Base-by-base conservation (phyloP, 1,140 invertebrate species). In the Drosophila serrata region DNA sequence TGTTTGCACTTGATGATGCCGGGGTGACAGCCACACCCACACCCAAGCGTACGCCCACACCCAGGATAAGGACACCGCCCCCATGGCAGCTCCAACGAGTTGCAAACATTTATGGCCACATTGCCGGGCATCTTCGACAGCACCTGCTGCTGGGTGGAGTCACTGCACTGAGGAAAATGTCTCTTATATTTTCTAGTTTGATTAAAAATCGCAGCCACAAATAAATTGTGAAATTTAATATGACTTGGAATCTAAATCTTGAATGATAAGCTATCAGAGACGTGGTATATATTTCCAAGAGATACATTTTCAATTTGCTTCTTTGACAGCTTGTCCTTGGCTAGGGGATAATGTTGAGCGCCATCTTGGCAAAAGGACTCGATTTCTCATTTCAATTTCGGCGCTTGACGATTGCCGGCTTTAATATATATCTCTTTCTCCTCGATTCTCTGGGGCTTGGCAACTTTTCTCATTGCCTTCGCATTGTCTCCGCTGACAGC, bases 1-100 rank as follows among this genome's bases (percentile, higher is more conserved):
- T 85, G 82, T 86, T 85, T 75, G 69, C 58, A 60, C 74, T 86
- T 78, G 68, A 85, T 81, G 77, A 79, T 56, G 76, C 40, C 40
- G 55, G 69, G 69, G 15, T 37, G 72, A 76, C 46, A 79, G 70
- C 76, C 72, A 69, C 65, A 17, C 65, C 55, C 69, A 59, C 63
- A 11, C 24, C 7, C 6, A 45, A 8, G 31, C 48, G 22, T 65
- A 58, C 62, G 17, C 31, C 11, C 8, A 53, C 12, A 24, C 48
- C 31, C 35, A 45, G 19, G 40, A 17, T 39, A 19, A 19, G 35
- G 27, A 31, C 62, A 27, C n/a, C 61, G 13, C 22, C 29, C 37
- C 42, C 27, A 2, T 35, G 22, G 43, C 27, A 27, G 19, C 39
- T 48, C 33, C 51, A 72, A 45, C 51, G 65, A 48, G 69, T 42